Base-by-base conservation (phyloP, 2,113 vertebrate species). In the Pholis gunnellus region DNA sequence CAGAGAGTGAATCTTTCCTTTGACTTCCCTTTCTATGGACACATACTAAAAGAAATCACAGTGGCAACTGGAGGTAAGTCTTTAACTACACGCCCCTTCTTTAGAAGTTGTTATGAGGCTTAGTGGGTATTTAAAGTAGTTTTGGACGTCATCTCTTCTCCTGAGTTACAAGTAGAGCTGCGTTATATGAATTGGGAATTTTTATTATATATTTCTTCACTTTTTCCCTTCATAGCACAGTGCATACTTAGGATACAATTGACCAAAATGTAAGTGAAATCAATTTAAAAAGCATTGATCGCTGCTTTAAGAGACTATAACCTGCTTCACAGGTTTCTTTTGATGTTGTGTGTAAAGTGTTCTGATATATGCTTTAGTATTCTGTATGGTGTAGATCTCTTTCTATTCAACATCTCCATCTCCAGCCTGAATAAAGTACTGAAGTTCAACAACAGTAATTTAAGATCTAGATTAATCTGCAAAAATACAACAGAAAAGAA, bases 1-100 rank as follows among this genome's bases (percentile, higher is more conserved):
- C 95, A 99, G 98, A 98, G 96, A 93, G 97, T 99, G 88, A 97
- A 96, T 92, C 93, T 99, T 78, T 98, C 98, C 84, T 99, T 99
- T 63, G 94, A 95, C 94, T 99, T 99, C 92, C 97, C 97, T 88
- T 99, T 99, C 95, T 99, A 99, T 22, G 98, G 98, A 64, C 98
- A 99, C 92, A 94, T 95, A 70, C 95, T 99, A 27, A 97, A 94
- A 90, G 97, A 98, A 95, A 95, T 99, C 92, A 98, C 97, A 61
- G 96, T 99, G 88, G 97, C 98, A 85, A 97, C 97, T 73, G 98
- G 97, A 82, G 98, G 98, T 97, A 90, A 96, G 96, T 96, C 8
- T 42, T 80, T n/a, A 17, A 56, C 10, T 10, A 6, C 44, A 27
- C 48, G 9, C 52, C 22, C 48, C 52, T 42, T 52, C 31, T 76